Percentiles rank a stretch among this genome's conserved stretches.
Evolutionary conservation across 2,888 invertebrate species (phyloP).

Genomic region (Diploptera punctata): DNA sequence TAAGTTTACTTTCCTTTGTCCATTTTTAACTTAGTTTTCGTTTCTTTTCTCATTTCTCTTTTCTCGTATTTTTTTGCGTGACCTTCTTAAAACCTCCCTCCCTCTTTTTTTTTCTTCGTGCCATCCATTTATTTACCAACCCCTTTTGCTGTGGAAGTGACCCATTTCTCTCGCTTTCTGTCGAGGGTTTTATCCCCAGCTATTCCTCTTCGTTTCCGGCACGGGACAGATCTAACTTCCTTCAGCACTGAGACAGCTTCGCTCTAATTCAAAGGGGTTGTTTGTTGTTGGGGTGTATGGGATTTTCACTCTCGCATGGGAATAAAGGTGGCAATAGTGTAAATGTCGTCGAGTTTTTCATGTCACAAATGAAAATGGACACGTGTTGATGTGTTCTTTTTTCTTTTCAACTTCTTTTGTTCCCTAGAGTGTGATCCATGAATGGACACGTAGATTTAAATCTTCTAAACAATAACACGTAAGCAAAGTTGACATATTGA

Average conservation of each 20-base stretch:
- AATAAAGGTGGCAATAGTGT: background rate
- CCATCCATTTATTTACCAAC: conserved; percentile 33
- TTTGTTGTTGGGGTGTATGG: conserved; percentile 22
- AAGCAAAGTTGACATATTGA: too few relatives aligned
- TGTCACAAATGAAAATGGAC: conserved; percentile 24
- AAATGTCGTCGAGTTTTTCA: background rate
- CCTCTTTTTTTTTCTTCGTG: too few relatives aligned
- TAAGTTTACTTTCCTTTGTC: background rate
- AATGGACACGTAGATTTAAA: too few relatives aligned
- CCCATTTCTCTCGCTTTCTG: conserved; percentile 26
- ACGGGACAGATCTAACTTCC: conserved; percentile 18
- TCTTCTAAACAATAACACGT: too few relatives aligned
- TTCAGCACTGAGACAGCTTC: conserved; percentile 6
- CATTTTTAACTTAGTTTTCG: background rate
- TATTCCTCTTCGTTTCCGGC: conserved; percentile 37
- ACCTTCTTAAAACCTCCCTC: conserved; percentile 3
- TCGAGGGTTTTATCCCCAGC: conserved; percentile 3
- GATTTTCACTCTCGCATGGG: conserved; percentile 6
- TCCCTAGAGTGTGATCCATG: background rate
- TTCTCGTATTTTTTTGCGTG: background rate
- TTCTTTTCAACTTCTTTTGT: background rate
- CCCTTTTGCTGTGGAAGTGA: conserved; percentile 23
- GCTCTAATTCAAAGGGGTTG: conserved; percentile 20
- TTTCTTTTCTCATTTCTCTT: background rate
- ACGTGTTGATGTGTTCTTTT: background rate